phyloP scores from a whole-genome alignment of 2,888 invertebrate species.

The Thecocarcelia acutangulata region DNA sequence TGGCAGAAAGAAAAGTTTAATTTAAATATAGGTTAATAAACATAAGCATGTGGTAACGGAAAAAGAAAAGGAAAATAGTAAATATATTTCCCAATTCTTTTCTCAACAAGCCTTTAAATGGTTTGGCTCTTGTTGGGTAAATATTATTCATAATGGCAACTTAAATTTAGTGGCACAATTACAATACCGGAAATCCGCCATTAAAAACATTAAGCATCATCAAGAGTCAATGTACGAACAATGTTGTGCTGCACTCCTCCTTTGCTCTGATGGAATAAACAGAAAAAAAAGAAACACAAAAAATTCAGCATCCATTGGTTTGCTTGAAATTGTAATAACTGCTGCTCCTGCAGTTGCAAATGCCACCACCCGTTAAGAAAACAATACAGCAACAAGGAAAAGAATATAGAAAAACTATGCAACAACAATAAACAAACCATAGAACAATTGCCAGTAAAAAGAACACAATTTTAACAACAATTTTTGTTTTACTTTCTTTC shows the following conservation, averaged over 20 bases:
- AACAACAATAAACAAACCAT: constrained; percentile 56
- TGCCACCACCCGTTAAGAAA: constrained; percentile 59
- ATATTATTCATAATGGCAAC: constrained; percentile 39
- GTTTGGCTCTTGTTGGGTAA: constrained; percentile 12
- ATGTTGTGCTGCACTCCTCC: constrained; percentile 8
- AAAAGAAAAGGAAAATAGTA: background rate
- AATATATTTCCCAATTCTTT: background rate
- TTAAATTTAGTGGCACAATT: constrained; percentile 71
- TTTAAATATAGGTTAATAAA: too few relatives aligned
- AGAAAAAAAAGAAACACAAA: too few relatives aligned
- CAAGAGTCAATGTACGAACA: constrained; percentile 64
- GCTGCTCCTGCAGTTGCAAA: constrained; percentile 19
- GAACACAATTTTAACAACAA: constrained; percentile 57
- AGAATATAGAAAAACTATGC: constrained; percentile 30
- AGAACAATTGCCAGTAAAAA: constrained; percentile 65
- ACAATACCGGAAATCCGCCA: constrained; percentile 72
- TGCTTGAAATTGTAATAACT: constrained; percentile 9
- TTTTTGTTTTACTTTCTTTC: constrained; percentile 22
- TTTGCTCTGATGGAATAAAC: background rate
- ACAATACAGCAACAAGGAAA: constrained; percentile 33
- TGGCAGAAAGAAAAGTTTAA: too few relatives aligned
- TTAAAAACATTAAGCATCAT: constrained; percentile 68
- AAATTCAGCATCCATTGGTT: constrained; percentile 32
- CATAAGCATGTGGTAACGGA: too few relatives aligned
- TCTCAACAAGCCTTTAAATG: background rate